A percentile compares a stretch with the other conserved stretches of the same genome.
Evolutionary conservation across 2,113 vertebrate species (phyloP).

Genomic region (Tachysurus fulvidraco): DNA sequence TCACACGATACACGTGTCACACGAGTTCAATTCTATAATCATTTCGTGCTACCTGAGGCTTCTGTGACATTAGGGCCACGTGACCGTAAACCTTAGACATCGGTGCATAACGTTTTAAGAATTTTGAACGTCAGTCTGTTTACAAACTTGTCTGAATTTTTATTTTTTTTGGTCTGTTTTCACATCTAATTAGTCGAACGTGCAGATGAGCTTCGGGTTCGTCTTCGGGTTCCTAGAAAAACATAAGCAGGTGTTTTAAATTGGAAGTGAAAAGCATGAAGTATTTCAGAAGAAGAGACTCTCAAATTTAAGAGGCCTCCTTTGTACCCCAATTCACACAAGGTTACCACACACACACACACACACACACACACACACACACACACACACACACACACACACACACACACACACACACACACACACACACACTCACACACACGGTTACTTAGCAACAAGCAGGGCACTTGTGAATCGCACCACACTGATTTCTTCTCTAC

Average conservation of each 20-base stretch:
- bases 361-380: constrained; percentile 33
- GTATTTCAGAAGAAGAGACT: constrained; percentile 38
- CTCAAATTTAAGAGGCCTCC: constrained; percentile 40
- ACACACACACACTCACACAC: constrained; percentile 34
- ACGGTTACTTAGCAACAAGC: constrained; percentile 54
- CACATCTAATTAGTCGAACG: not conserved
- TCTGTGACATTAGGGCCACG: not conserved
- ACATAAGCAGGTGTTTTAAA: not conserved
- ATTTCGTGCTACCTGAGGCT: not conserved
- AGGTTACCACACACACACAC: constrained; percentile 29
- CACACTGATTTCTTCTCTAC: not conserved
- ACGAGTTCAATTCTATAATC: not conserved
- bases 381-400: constrained; percentile 16
- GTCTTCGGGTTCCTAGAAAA: not conserved
- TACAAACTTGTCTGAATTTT: not conserved
- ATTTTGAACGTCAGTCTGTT: not conserved
- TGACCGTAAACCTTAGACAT: not conserved
- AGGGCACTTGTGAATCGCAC: constrained; percentile 22
- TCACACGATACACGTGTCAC: not conserved
- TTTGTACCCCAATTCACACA: constrained; percentile 18
- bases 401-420: constrained; percentile 24
- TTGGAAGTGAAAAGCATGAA: constrained; percentile 2
- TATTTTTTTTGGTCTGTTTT: not conserved
- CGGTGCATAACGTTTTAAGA: not conserved
- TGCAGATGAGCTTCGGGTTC: not conserved